Evolutionary conservation across 2,113 vertebrate genomes (phyloP).

Genomic region (Sorex araneus): DNA sequence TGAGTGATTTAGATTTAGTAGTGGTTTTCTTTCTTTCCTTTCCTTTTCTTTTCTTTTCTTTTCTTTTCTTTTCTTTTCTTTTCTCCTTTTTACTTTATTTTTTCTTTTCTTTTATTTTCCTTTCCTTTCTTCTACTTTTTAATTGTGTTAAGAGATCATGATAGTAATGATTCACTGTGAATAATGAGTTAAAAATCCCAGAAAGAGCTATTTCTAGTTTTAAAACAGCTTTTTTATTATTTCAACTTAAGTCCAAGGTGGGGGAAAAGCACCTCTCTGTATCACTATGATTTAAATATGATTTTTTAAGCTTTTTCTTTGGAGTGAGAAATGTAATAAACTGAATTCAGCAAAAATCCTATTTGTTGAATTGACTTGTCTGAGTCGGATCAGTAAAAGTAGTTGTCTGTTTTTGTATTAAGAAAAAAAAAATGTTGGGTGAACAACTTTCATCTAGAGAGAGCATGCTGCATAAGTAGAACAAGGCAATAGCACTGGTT

Average conservation of each 20-base stretch:
- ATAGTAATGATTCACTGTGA: not conserved
- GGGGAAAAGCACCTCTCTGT: not conserved
- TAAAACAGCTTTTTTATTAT: not conserved
- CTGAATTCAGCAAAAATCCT: not conserved
- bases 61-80: not conserved
- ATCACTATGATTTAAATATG: not conserved
- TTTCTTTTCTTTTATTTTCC: no score
- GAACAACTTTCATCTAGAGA: conserved; percentile 7
- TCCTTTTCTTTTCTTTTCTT: no score
- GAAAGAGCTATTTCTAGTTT: conserved; percentile 1
- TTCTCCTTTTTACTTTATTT: no score
- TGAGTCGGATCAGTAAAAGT: not conserved
- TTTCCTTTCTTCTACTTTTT: no score
- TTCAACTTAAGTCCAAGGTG: not conserved
- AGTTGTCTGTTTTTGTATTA: conserved; percentile 15
- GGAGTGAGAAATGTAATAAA: not conserved
- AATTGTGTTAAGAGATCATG: no score
- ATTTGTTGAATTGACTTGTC: conserved; percentile 28
- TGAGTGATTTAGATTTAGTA: not conserved
- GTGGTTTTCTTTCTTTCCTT: not conserved
- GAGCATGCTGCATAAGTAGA: not conserved
- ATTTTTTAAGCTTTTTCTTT: conserved; percentile 30
- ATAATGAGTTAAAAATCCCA: conserved; percentile 7
- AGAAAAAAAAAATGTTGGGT: not conserved
- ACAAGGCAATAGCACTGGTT: not conserved